Percentiles rank a stretch among this genome's conserved stretches.
These are phyloP conservation scores for Diadumene lineata DNA, from an alignment of 92 coral and sea anemone genomes.

Conservation along the genomic window DNA sequence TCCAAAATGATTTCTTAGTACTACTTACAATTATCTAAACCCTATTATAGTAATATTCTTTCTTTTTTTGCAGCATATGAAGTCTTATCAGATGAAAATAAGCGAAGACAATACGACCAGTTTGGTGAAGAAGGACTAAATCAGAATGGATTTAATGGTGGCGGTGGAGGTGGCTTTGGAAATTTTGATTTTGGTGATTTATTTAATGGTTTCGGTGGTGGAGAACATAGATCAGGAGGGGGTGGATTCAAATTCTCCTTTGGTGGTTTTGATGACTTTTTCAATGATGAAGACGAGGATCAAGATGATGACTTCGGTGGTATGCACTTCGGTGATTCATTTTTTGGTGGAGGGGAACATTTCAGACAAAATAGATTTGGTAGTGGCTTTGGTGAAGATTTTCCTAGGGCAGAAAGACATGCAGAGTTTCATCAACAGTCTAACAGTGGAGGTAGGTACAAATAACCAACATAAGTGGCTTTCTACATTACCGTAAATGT, in stretches of 20 bases:
- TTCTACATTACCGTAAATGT: too few relatives aligned
- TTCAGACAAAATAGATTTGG: conserved; percentile 31
- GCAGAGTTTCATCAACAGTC: conserved; percentile 64
- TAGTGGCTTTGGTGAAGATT: conserved; percentile 68
- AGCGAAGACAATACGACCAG: conserved; percentile 94
- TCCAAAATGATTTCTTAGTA: too few relatives aligned
- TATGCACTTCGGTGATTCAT: conserved; percentile 45
- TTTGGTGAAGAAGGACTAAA: conserved; percentile 97
- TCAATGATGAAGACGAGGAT: conserved; percentile 83
- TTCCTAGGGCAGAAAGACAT: conserved; percentile 68
- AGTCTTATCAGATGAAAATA: conserved; percentile 92
- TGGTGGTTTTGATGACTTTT: conserved; percentile 98
- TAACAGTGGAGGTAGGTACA: conserved; percentile 40
- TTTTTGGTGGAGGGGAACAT: conserved; percentile 48
- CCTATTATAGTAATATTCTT: background rate
- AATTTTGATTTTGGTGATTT: conserved; percentile 79
- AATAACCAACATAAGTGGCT: too few relatives aligned
- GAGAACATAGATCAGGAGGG: conserved; percentile 59
- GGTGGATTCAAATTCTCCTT: conserved; percentile 86
- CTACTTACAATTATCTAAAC: too few relatives aligned
- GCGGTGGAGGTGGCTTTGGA: conserved; percentile 65
- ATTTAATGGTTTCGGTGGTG: conserved; percentile 79
- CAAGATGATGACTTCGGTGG: conserved; percentile 77
- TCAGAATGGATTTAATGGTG: conserved; percentile 53
- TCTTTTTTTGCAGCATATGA: conserved; percentile 74